Base-by-base conservation (phyloP, 2,888 invertebrate genomes). In the Machimus rusticus region DNA sequence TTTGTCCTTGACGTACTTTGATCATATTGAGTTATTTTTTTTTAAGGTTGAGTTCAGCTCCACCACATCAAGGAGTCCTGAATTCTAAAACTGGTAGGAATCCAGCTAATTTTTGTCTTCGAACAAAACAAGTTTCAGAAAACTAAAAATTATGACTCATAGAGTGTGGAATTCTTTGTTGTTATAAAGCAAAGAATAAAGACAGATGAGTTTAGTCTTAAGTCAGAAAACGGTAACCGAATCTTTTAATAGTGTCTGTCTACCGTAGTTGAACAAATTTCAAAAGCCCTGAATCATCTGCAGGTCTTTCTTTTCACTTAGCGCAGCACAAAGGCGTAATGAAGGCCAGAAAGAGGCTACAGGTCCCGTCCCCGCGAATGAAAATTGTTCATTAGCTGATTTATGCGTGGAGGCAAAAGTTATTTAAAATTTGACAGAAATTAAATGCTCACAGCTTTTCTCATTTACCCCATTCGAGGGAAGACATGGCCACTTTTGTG, bases 371-470 rank as follows among this genome's bases (percentile, higher is more conserved):
- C 28, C 66, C 23, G 66, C 66, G 28, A 66, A 66, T 19, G 74
- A 74, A 74, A 85, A 74, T 74, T 74, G 74, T 46, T 74, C 74
- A 74, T 74, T 74, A 85, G 74, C 85, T 74, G 74, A 85, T 46
- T 85, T 85, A 85, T 74, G 74, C 74, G 31, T 28, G 46, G 12
- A 74, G 46, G 74, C 74, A 74, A 85, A 39, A 74, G 46, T 66
- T 85, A 85, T 85, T 85, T 74, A 85, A 85, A 39, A 74, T 46
- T 85, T 85, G 85, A 85, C 85, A 85, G 74, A 74, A 85, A 85
- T 85, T 85, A 85, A 85, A 85, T 74, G 85, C 74, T 85, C 74
- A 74, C 85, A 85, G 74, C 85, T 85, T 85, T 85, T 46, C 85
- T 74, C 85, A 85, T 85, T 85, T 74, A 85, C 82, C 82, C 82